These are phyloP conservation scores for Aegotheles bennettii DNA, from an alignment of 2,113 vertebrate species.

Conservation along the genomic window DNA sequence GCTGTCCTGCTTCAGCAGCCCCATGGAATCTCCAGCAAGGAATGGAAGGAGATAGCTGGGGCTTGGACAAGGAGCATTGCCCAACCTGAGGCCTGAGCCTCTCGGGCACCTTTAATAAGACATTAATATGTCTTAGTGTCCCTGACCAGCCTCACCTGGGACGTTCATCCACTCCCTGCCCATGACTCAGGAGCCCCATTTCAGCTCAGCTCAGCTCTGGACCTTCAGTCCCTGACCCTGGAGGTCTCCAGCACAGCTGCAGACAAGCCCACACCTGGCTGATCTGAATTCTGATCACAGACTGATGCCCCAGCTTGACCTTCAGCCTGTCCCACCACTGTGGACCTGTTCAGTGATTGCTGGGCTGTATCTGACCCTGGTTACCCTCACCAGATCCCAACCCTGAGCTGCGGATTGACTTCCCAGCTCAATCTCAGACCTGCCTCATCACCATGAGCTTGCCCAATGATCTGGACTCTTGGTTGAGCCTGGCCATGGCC, in stretches of 20 bases:
- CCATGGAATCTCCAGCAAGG: neutral
- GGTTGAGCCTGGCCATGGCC: neutral
- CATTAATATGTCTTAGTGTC: accelerated
- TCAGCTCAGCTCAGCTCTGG: neutral
- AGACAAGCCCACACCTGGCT: neutral
- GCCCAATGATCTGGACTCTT: too few relatives aligned
- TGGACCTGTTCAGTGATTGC: accelerated
- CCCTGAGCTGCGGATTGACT: neutral
- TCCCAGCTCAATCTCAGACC: neutral
- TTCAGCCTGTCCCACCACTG: neutral
- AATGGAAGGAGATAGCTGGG: neutral
- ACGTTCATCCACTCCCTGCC: neutral
- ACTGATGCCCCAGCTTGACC: neutral
- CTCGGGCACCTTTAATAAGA: neutral
- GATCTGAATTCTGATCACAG: neutral
- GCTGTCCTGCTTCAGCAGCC: neutral
- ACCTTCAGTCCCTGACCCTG: neutral
- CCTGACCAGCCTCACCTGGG: neutral
- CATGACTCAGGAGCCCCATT: neutral
- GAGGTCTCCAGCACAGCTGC: neutral
- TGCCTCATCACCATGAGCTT: neutral
- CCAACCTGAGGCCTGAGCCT: neutral
- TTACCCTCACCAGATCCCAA: neutral
- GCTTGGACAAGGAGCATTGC: neutral
- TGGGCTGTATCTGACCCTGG: neutral